Base-by-base conservation (phyloP, 2,888 invertebrate species). In the Phyllotreta cruciferae region DNA sequence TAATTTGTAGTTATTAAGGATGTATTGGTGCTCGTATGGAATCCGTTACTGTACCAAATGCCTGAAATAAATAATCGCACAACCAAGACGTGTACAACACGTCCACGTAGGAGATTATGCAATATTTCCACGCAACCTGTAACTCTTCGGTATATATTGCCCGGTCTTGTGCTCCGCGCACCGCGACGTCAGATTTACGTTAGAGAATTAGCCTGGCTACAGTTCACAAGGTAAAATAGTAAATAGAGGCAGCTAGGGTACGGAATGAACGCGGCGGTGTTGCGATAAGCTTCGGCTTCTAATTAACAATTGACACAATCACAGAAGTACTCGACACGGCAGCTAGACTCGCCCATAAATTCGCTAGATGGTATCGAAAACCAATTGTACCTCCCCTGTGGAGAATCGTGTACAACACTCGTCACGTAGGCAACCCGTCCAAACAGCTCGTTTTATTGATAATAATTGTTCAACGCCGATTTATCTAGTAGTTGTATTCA, bases 251-350 rank as follows among this genome's bases (percentile, higher is more conserved):
- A 53, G 64, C 69, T 70, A 70, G 70, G 70, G 71, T 70, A 69
- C 72, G 70, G 72, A 74, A 73, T 72, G 55, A 71, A 74, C 72
- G 70, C 69, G 66, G 68, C 60, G 63, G 69, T 62, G 66, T 62
- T 66, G 60, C 70, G 75, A 77, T 77, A 77, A 76, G 73, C 67
- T 64, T 24, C 66, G 61, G 67, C 68, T 71, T 76, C 76, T 77
- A 78, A 78, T 78, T 78, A 78, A 77, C 75, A 70, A 74, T 70
- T 76, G 77, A 78, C 78, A 78, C 75, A 77, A 77, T 77, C 76
- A 77, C 75, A 69, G 72, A 74, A 72, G 72, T 71, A 70, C 70
- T 66, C 72, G 76, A 77, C 77, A 77, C 74, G 74, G 71, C 74
- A 75, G 72, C 70, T 68, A 70, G 74, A 64, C 71, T 68, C 61